Evolutionary conservation across 2,797 vertebrate species (phyloP).

Genomic region (Pteropus rufus): DNA sequence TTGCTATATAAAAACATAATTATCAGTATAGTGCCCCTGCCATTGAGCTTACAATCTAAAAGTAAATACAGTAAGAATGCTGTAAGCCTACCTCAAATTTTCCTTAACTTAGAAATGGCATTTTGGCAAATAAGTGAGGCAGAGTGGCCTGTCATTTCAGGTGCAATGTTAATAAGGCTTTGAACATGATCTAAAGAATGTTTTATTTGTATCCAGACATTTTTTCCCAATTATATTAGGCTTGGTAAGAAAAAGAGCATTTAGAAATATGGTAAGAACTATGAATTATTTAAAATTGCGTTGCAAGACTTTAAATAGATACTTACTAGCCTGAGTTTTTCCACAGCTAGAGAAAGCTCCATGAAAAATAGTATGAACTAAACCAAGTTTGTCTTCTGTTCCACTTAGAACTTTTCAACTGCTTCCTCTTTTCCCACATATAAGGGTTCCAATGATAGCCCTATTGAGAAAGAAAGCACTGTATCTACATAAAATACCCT

Average conservation of each 20-base stretch:
- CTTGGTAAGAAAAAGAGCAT: conserved; percentile 30
- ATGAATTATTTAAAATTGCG: conserved; percentile 24
- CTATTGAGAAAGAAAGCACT: not conserved
- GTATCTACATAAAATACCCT: not conserved
- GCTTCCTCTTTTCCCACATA: not conserved
- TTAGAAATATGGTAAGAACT: conserved; percentile 8
- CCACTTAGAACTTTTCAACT: not conserved
- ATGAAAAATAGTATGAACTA: not conserved
- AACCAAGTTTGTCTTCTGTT: not conserved
- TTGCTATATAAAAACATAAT: conserved; percentile 54
- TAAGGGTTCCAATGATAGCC: not conserved
- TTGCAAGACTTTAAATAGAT: not conserved
- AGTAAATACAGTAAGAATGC: conserved; percentile 28
- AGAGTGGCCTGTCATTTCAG: conserved; percentile 42
- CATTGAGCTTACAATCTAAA: conserved; percentile 66
- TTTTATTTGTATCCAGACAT: not conserved
- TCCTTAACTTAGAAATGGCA: conserved; percentile 37
- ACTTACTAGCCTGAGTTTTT: not conserved
- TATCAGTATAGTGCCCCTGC: conserved; percentile 47
- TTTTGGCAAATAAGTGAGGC: conserved; percentile 50
- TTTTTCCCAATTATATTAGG: not conserved
- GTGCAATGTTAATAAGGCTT: conserved; percentile 35
- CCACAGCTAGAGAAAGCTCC: not conserved
- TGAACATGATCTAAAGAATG: conserved; percentile 12
- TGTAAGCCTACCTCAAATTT: conserved; percentile 1